A percentile compares a stretch with the other conserved stretches of the same genome.
Conservation (phyloP, 2,113 vertebrate genomes). For the Microcebus murinus region DNA sequence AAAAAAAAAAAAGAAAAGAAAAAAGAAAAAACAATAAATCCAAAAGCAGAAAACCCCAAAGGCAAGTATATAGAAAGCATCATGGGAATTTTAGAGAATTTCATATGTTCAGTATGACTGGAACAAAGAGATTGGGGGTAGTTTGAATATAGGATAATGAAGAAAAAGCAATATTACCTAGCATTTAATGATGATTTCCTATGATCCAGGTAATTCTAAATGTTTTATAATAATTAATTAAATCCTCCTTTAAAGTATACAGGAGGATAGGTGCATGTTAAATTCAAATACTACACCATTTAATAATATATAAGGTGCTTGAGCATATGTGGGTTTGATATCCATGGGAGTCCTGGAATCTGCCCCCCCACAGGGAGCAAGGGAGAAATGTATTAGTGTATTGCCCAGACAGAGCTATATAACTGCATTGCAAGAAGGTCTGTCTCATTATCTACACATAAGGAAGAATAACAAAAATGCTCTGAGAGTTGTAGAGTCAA, state of each 20-base stretch:
- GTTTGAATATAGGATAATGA: neutral
- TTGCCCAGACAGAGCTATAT: no score
- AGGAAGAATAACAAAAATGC: neutral
- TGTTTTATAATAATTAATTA: neutral
- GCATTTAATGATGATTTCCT: neutral
- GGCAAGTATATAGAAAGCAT: neutral
- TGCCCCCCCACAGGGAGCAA: no score
- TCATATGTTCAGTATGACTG: neutral
- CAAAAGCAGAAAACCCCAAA: neutral
- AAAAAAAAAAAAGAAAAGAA: no score
- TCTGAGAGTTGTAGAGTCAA: neutral
- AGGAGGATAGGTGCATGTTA: rapidly evolving
- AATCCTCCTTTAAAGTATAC: neutral
- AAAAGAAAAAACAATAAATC: neutral
- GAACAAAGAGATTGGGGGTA: neutral
- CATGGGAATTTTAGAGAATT: neutral
- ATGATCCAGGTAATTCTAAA: neutral
- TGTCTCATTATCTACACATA: no score
- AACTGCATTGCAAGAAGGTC: no score
- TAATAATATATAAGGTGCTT: neutral
- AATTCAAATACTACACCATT: neutral
- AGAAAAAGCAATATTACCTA: neutral
- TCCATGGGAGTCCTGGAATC: no score
- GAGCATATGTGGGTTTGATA: no score
- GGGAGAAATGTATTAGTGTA: no score